phyloP scores from a whole-genome alignment of 2,797 vertebrate genomes.

The Eupleurogrammus muticus region DNA sequence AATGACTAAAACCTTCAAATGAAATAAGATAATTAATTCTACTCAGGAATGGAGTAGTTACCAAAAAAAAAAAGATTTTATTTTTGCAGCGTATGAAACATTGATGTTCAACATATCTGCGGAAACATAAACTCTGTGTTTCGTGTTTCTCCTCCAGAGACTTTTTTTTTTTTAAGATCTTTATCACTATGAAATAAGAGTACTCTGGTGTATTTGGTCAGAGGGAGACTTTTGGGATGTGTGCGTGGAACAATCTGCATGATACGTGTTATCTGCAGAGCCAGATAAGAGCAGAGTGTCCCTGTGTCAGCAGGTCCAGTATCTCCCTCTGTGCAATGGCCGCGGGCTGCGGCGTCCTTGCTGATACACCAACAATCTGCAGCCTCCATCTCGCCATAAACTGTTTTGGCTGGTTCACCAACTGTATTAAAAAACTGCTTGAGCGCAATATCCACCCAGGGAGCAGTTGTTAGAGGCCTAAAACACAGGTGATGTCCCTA shows the following conservation, averaged over 20 bases:
- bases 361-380: slow-evolving; percentile 75
- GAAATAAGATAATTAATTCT: too few species aligned
- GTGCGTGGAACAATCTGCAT: slow-evolving; percentile 56
- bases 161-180: too few species aligned
- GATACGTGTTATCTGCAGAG: slow-evolving; percentile 59
- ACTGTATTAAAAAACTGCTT: slow-evolving; percentile 74
- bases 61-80: too few species aligned
- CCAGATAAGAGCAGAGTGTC: slow-evolving; percentile 69
- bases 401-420: slow-evolving; percentile 61
- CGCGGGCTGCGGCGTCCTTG: slow-evolving; percentile 59
- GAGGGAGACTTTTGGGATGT: slow-evolving; percentile 32
- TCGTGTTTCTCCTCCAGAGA: too few species aligned
- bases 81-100: too few species aligned
- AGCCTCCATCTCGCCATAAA: slow-evolving; percentile 63
- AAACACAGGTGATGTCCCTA: slow-evolving; percentile 9
- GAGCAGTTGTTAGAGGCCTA: slow-evolving; percentile 41
- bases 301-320: slow-evolving; percentile 63
- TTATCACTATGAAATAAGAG: background rate
- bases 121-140: background rate
- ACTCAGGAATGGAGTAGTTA: too few species aligned
- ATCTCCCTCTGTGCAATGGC: slow-evolving; percentile 70
- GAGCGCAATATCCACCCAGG: slow-evolving; percentile 67
- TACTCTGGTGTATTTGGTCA: slow-evolving; percentile 19
- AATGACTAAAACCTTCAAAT: too few species aligned
- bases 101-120: background rate